Conservation (phyloP, 1,140 invertebrate species). For the Hyposmocoma kahamanoa region DNA sequence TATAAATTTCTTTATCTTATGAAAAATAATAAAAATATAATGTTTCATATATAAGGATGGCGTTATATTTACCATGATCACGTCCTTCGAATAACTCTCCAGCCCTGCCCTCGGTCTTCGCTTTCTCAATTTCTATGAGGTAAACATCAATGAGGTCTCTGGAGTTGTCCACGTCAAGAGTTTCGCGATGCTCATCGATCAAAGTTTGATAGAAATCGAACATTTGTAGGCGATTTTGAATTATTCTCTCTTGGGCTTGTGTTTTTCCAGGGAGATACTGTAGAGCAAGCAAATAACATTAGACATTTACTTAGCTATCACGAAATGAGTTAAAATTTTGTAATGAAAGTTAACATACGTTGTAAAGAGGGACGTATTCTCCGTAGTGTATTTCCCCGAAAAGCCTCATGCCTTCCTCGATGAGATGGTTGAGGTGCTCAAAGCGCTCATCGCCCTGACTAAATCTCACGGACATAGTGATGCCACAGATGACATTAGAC, state of each 20-base stretch:
- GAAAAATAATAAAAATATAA: slow-evolving; percentile 15
- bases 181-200: slow-evolving; percentile 84
- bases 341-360: slow-evolving; percentile 41
- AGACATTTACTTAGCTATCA: background rate
- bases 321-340: background rate
- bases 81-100: slow-evolving; percentile 86
- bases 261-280: slow-evolving; percentile 85
- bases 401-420: slow-evolving; percentile 91
- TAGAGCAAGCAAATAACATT: slow-evolving; percentile 27
- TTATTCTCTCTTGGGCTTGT: slow-evolving; percentile 82
- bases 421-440: slow-evolving; percentile 84
- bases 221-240: slow-evolving; percentile 89
- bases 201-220: slow-evolving; percentile 87
- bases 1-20: no score
- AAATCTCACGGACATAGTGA: slow-evolving; percentile 92
- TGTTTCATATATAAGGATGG: no score
- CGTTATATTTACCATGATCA: slow-evolving; percentile 79
- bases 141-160: slow-evolving; percentile 93
- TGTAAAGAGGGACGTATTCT: slow-evolving; percentile 75
- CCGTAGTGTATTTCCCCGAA: slow-evolving; percentile 87
- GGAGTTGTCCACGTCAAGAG: slow-evolving; percentile 83
- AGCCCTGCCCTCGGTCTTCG: slow-evolving; percentile 81
- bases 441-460: slow-evolving; percentile 84
- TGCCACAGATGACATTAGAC: slow-evolving; percentile 93
- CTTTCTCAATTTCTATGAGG: slow-evolving; percentile 87